Base-by-base conservation (phyloP, 2,888 invertebrate genomes). In the Leptarthrus brevirostris region DNA sequence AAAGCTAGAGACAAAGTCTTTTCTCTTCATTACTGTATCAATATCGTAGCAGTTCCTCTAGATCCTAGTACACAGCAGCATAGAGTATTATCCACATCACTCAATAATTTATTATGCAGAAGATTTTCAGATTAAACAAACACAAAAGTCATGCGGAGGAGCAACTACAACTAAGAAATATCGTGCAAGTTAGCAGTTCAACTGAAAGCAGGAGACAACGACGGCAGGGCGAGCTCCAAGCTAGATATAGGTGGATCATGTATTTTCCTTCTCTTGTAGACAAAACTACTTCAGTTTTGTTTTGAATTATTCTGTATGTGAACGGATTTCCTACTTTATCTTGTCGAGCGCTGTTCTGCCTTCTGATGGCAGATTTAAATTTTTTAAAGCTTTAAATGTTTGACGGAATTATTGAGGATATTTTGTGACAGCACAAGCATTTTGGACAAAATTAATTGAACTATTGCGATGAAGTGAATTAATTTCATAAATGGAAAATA, bases 21-120 rank as follows among this genome's bases (percentile, higher is more conserved):
- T 47, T 4, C 47, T 14, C 47, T 47, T 2, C 47, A 12, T 47
- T 4, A 14, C n/a, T 1, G n/a, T n/a, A n/a, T n/a, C n/a, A n/a
- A n/a, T n/a, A n/a, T n/a, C n/a, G n/a, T n/a, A n/a, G n/a, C 47
- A n/a, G n/a, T n/a, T 12, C 16, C n/a, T 16, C 16, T 47, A n/a
- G 6, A n/a, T 47, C 47, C 47, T 16, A n/a, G 30, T 30, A 8
- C 30, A 30, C 30, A 5, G 30, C n/a, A n/a, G n/a, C n/a, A n/a
- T n/a, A 3, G 14, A n/a, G 16, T n/a, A 5, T n/a, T n/a, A 16
- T 47, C 5, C 14, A 30, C 47, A 47, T 47, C 47, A 14, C 16
- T 47, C 47, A 47, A 47, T 47, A 47, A 47, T 47, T 47, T 47
- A 47, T 47, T 47, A 47, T 47, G 47, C n/a, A 47, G 47, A 47